These are phyloP conservation scores for Coremacera marginata DNA, from an alignment of 2,888 invertebrate genomes.

Conservation along the genomic window DNA sequence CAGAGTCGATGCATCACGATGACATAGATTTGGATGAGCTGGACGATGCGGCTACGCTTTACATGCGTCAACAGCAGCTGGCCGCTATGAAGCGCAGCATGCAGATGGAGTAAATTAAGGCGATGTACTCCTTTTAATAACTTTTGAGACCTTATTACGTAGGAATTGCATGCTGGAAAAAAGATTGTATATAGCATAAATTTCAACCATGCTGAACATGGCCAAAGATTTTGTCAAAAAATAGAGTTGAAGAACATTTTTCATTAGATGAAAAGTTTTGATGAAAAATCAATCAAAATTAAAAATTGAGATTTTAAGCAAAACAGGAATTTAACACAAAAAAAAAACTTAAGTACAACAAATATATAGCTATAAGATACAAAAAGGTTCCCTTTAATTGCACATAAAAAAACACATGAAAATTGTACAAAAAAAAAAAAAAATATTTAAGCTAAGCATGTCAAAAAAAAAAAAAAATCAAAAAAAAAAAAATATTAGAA, in stretches of 20 bases:
- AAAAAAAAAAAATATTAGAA: background rate
- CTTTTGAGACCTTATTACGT: constrained; percentile 7
- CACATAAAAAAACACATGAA: constrained; percentile 28
- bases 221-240: background rate
- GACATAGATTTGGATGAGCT: constrained; percentile 72
- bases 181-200: constrained; percentile 54
- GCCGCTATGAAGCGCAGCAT: constrained; percentile 45
- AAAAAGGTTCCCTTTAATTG: constrained; percentile 24
- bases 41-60: constrained; percentile 72
- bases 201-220: constrained; percentile 10
- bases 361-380: constrained; percentile 45
- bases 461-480: background rate
- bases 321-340: constrained; percentile 48
- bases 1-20: constrained; percentile 57
- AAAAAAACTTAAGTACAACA: constrained; percentile 48
- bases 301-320: constrained; percentile 39
- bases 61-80: constrained; percentile 68
- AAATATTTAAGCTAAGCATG: background rate
- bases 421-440: constrained; percentile 25
- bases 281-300: constrained; percentile 16
- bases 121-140: no score
- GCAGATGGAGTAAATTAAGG: constrained; percentile 46
- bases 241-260: background rate
- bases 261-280: background rate
- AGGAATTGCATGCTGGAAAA: constrained; percentile 27